Base-by-base conservation (phyloP, 2,888 invertebrate species). In the Ellobium chinense region DNA sequence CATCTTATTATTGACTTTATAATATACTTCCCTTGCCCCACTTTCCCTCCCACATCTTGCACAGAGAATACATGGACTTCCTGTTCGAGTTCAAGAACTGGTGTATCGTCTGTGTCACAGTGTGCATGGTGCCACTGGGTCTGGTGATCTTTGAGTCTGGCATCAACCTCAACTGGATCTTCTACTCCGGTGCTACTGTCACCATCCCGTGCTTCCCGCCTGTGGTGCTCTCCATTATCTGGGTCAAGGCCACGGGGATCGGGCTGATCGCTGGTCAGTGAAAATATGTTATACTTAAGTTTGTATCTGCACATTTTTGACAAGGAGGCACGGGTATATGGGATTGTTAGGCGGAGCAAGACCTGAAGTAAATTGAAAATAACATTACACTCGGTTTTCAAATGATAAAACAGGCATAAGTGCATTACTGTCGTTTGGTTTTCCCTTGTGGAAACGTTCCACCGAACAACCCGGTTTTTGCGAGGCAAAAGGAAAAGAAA, bases 141-240 rank as follows among this genome's bases (percentile, higher is more conserved):
- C 85, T 92, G 56, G 83, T 91, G 5, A 86, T 91, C 65, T 90
- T 91, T 82, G 88, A 88, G 73, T 87, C 89, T 3, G 90, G 91
- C 12, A 90, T 92, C 34, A 90, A 91, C 81, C 86, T 92, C 18
- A 90, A 90, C 83, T 92, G 92, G 92, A 89, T 92, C 68, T 92
- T 92, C 86, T 90, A 90, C 80, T 89, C 90, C 14, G 92, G 91
- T 27, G 92, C 92, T 39, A 91, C 92, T 14, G 85, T 92, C 5
- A 91, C 92, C 27, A 89, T 91, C 62, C 91, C 91, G 0, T 91
- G 90, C 76, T 91, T 91, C 78, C 91, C 91, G 9, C 89, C 91
- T 9, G 91, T 91, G n/a, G 85, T 91, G 46, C 83, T 91, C n/a
- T 89, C 90, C 27, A 90, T 91, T 36, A 83, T 91, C 29, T 91